phyloP scores from a whole-genome alignment of 2,113 vertebrate genomes.

The Elephas maximus region DNA sequence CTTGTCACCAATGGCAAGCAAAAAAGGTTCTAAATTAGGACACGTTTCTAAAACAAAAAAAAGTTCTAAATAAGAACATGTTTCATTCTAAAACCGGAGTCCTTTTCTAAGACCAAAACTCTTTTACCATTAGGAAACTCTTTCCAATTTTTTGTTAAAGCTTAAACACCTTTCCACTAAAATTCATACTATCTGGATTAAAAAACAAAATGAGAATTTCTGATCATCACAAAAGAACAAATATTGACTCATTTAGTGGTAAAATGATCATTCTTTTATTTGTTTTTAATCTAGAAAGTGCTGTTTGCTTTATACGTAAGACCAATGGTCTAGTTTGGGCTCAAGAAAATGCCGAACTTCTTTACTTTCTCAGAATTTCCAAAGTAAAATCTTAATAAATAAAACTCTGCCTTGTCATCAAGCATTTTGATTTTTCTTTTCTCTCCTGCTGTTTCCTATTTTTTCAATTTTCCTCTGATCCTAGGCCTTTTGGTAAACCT shows the following conservation, averaged over 20 bases:
- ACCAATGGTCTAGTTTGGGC: background rate
- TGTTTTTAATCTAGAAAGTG: slow-evolving; percentile 30
- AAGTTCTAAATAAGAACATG: background rate
- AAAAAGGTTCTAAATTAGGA: background rate
- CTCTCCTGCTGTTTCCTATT: background rate
- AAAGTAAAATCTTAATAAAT: slow-evolving; percentile 28
- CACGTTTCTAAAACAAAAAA: background rate
- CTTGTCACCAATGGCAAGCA: background rate
- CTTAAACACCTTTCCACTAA: slow-evolving; percentile 5
- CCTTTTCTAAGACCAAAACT: background rate
- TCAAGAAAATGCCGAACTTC: slow-evolving; percentile 22
- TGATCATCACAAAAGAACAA: background rate
- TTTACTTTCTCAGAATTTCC: slow-evolving; percentile 4
- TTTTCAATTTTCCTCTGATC: background rate
- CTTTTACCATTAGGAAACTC: background rate
- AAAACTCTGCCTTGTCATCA: background rate
- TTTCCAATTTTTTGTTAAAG: background rate
- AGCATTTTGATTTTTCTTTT: slow-evolving; percentile 11
- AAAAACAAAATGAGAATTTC: background rate
- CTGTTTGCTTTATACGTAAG: background rate
- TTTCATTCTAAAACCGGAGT: slow-evolving; percentile 6
- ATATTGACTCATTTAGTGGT: background rate
- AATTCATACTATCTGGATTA: background rate
- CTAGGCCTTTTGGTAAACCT: background rate
- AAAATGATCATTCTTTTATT: background rate